phyloP scores from a whole-genome alignment of 2,797 vertebrate species.

The Rhinella marina region DNA sequence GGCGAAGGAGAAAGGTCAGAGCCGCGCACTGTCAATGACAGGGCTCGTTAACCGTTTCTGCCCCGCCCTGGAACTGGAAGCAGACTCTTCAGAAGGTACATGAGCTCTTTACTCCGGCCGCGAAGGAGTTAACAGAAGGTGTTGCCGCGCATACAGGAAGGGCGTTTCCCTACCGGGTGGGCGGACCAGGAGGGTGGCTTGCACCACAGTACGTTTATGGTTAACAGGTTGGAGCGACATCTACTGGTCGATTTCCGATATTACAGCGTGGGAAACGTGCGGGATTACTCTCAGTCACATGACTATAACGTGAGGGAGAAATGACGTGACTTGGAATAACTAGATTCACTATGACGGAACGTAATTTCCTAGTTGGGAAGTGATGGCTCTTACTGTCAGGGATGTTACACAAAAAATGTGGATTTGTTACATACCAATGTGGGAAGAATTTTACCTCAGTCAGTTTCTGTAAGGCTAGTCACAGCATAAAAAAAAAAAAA shows the following conservation, averaged over 20 bases:
- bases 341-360: neutral
- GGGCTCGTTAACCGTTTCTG: neutral
- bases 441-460: too few relatives aligned
- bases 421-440: too few relatives aligned
- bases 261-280: neutral
- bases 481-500: too few relatives aligned
- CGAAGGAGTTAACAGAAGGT: neutral
- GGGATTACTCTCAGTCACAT: neutral
- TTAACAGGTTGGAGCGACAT: neutral
- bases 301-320: neutral
- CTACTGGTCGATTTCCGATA: neutral
- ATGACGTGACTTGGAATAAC: neutral
- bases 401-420: neutral
- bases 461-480: too few relatives aligned
- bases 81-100: neutral
- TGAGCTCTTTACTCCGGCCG: neutral
- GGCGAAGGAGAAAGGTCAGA: neutral
- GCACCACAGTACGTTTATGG: too few relatives aligned
- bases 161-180: neutral
- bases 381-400: neutral
- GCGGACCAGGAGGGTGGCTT: neutral
- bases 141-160: neutral
- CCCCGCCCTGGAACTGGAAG: neutral
- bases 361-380: neutral
- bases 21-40: conserved; percentile 5